phyloP scores from a whole-genome alignment of 2,113 vertebrate genomes.

The Zosterops hypoxanthus region DNA sequence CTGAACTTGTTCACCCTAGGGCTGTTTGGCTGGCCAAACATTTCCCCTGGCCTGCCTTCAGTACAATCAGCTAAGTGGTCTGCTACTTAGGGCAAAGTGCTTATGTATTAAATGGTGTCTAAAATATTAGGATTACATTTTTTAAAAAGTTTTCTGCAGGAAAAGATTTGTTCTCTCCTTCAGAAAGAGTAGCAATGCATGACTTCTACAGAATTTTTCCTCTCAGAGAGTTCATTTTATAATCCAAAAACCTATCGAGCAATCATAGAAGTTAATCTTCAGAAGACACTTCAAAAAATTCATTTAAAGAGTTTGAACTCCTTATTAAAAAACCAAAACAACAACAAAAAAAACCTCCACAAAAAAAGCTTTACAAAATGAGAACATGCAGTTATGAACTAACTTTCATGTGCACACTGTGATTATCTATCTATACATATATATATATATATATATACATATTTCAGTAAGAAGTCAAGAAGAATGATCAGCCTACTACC shows the following conservation, averaged over 20 bases:
- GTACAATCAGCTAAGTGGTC: neutral
- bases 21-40: neutral
- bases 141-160: neutral
- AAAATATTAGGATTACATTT: neutral
- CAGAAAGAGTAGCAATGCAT: neutral
- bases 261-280: neutral
- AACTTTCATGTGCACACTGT: neutral
- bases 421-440: neutral
- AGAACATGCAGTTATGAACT: neutral
- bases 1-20: neutral
- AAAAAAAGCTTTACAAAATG: neutral
- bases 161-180: neutral
- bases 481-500: neutral
- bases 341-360: neutral
- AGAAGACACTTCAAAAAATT: neutral
- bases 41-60: neutral
- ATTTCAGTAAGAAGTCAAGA: neutral
- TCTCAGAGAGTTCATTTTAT: neutral
- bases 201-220: neutral
- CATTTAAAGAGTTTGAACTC: neutral
- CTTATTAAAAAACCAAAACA: neutral
- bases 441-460: neutral
- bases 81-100: neutral
- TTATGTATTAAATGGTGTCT: neutral
- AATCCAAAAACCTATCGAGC: neutral